Percentiles rank a stretch among this genome's conserved stretches.
These are phyloP conservation scores for Schizothorax lantsangensis DNA, from an alignment of 2,797 vertebrate genomes.

Conservation along the genomic window DNA sequence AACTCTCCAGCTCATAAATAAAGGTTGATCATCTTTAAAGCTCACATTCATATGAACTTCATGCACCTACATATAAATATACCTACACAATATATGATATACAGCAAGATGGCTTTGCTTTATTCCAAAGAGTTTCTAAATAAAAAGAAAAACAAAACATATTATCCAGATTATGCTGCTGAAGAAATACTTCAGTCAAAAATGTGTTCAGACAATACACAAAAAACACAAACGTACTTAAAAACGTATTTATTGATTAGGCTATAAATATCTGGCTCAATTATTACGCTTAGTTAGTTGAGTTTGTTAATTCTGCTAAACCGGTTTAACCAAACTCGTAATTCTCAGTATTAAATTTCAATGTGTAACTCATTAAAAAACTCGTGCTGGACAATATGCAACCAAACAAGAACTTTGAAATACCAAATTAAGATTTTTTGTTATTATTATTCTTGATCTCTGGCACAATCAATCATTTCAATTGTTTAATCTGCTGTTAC, in stretches of 20 bases:
- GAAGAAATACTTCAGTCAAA: not conserved
- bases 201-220: not conserved
- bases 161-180: no score
- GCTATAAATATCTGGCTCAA: not conserved
- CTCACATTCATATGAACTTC: not conserved
- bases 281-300: not conserved
- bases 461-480: not conserved
- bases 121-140: not conserved
- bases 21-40: not conserved
- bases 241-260: not conserved
- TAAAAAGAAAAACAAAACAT: not conserved
- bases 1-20: not conserved
- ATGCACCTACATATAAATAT: not conserved
- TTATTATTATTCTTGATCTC: constrained; percentile 5
- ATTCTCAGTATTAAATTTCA: not conserved
- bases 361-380: not conserved
- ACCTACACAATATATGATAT: not conserved
- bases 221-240: not conserved
- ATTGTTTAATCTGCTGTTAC: not conserved
- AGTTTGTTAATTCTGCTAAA: not conserved
- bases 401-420: no score
- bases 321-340: not conserved
- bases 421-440: not conserved
- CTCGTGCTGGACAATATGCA: not conserved
- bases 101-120: not conserved